Evolutionary conservation across 30 jellyfish, hydroid and myxozoan genomes (phyloP).

Genomic region (Hydractinia echinata): DNA sequence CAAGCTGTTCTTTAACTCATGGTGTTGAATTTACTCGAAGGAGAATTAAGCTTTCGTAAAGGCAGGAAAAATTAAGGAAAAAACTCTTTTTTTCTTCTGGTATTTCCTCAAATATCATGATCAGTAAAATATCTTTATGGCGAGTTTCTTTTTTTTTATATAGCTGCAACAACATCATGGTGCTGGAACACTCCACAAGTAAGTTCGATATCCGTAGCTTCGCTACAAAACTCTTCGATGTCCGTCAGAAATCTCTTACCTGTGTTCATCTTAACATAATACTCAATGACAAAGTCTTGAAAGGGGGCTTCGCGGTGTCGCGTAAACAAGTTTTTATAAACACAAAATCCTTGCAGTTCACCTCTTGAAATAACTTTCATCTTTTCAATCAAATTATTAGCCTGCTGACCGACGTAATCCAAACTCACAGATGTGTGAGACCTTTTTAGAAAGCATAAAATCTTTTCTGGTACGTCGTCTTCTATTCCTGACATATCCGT

Average conservation of each 20-base stretch:
- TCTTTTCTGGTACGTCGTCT: conserved; percentile 2
- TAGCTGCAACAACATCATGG: background rate
- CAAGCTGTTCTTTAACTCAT: too few relatives aligned
- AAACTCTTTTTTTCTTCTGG: too few relatives aligned
- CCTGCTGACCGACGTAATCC: background rate
- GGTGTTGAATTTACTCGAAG: too few relatives aligned
- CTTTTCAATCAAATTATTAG: conserved; percentile 3
- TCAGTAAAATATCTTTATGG: background rate
- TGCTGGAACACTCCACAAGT: conserved; percentile 5
- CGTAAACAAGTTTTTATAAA: background rate
- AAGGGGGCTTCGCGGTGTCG: background rate
- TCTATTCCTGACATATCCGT: conserved; percentile 2
- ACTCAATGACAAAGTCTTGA: conserved; percentile 9
- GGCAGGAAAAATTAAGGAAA: too few relatives aligned
- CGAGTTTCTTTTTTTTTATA: background rate
- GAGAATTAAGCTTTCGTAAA: too few relatives aligned
- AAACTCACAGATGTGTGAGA: conserved; percentile 8
- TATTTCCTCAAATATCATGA: too few relatives aligned
- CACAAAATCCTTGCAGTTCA: conserved; percentile 9
- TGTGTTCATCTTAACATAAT: background rate
- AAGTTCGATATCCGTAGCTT: background rate
- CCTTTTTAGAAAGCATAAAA: conserved; percentile 3
- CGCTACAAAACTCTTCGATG: background rate
- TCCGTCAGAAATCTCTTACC: background rate
- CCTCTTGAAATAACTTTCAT: background rate